phyloP scores from a whole-genome alignment of 2,797 vertebrate species.

The Paedocypris micromegethes region DNA sequence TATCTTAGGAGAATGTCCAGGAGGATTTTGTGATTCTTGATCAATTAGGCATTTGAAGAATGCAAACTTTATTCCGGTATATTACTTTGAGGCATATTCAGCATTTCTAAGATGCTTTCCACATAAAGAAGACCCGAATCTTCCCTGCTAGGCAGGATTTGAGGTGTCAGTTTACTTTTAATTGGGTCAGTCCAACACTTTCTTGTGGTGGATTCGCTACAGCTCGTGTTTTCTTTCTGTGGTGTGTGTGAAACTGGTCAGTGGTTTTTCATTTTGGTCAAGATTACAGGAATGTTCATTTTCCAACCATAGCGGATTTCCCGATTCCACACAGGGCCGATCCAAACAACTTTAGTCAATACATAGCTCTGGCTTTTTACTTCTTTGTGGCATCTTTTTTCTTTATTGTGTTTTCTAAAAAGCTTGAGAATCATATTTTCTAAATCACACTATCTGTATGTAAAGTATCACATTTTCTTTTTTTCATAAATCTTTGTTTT shows the following conservation, averaged over 20 bases:
- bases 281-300: constrained; percentile 1
- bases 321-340: constrained; percentile 47
- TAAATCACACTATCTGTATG: too few species aligned
- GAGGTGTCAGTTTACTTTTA: too few species aligned
- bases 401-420: constrained; percentile 38
- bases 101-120: too few species aligned
- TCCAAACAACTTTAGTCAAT: constrained; percentile 50
- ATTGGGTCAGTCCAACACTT: neutral
- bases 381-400: constrained; percentile 36
- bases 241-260: neutral
- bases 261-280: constrained; percentile 10
- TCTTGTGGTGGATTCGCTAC: neutral
- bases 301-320: constrained; percentile 16
- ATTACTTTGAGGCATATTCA: too few species aligned
- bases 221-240: neutral
- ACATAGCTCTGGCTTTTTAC: constrained; percentile 20
- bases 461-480: too few species aligned
- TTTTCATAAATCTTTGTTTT: neutral
- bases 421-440: too few species aligned
- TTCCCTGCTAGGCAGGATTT: neutral
- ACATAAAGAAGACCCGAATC: too few species aligned
- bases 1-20: neutral
- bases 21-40: neutral
- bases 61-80: too few species aligned
- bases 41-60: too few species aligned